Evolutionary conservation across 2,113 vertebrate genomes (phyloP), one percentile per base, ranked within the genome.

Genomic region (Nannobrachium achirus): DNA sequence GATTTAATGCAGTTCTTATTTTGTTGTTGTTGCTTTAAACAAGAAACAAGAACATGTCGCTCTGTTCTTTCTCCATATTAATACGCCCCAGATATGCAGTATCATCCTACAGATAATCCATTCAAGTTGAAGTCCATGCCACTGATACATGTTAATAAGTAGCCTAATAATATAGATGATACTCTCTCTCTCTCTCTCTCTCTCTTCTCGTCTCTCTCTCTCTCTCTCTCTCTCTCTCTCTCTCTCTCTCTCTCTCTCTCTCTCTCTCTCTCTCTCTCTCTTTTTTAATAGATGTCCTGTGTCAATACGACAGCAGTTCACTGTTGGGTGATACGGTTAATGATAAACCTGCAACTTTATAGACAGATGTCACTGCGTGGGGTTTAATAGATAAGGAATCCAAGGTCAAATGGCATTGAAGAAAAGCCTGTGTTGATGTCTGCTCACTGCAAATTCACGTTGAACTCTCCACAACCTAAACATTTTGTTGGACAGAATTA

Each of bases 341-440:
- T 90, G 41, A 90, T 90, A 69, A 85, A 89, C 88, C 74, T 55
- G 69, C 11, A 58, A 60, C 80, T 83, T 91, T 85, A 89, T 58
- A 82, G 85, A 89, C 84, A 89, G 82, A 80, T 88, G 87, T 82
- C 76, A 78, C 80, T 18, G 63, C 10, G 8, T 11, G 15, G 50
- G 38, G 63, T 73, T 82, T 82, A 52, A 82, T 73, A 80, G 73
- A 78, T 83, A 83, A 80, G 57, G 68, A 73, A 70, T 68, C 41
- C 66, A 69, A 62, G 63, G 78, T 76, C 75, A 82, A 65, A 74
- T 19, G 14, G 15, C 10, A 6, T 39, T 7, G 8, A 15, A 50
- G 55, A 2, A 4, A 19, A 7, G 5, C 15, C 8, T 13, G 18
- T 25, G 20, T 25, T 25, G 20, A 20, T 56, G 16, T 56, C 53